A percentile compares a stretch with the other conserved stretches of the same genome.
Evolutionary conservation across 2,888 invertebrate genomes (phyloP).

Genomic region (Drosophila nr. perissopoda): DNA sequence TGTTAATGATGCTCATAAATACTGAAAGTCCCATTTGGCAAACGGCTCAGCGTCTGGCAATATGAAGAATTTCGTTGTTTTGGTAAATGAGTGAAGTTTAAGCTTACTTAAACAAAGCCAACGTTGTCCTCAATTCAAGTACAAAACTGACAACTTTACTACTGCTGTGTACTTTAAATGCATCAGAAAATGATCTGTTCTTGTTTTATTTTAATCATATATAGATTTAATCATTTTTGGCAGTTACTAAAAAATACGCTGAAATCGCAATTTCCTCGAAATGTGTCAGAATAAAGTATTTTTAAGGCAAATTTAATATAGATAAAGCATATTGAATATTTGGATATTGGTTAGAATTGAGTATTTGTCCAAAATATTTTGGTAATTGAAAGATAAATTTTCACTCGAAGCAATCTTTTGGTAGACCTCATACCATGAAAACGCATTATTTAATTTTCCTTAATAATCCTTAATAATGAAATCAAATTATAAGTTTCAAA

Average conservation of each 20-base stretch:
- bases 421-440: background rate
- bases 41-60: background rate
- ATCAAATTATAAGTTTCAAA: background rate
- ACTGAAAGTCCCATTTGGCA: slow-evolving; percentile 36
- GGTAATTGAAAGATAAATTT: background rate
- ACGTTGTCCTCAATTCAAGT: background rate
- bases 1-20: slow-evolving; percentile 54
- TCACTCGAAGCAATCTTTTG: background rate
- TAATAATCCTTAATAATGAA: background rate
- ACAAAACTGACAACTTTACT: background rate
- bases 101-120: slow-evolving; percentile 2
- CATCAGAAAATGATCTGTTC: background rate
- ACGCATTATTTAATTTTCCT: background rate
- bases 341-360: background rate
- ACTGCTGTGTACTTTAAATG: background rate
- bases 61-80: background rate
- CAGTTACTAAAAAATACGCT: background rate
- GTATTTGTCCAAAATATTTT: background rate
- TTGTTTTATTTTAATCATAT: background rate
- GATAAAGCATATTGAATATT: background rate
- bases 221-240: background rate
- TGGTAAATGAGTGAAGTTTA: slow-evolving; percentile 11
- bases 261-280: background rate
- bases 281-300: background rate
- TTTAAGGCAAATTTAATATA: background rate